Percentiles rank a stretch among this genome's conserved stretches.
phyloP scores from a whole-genome alignment of 2,888 invertebrate genomes.

The Drosophila histrio region DNA sequence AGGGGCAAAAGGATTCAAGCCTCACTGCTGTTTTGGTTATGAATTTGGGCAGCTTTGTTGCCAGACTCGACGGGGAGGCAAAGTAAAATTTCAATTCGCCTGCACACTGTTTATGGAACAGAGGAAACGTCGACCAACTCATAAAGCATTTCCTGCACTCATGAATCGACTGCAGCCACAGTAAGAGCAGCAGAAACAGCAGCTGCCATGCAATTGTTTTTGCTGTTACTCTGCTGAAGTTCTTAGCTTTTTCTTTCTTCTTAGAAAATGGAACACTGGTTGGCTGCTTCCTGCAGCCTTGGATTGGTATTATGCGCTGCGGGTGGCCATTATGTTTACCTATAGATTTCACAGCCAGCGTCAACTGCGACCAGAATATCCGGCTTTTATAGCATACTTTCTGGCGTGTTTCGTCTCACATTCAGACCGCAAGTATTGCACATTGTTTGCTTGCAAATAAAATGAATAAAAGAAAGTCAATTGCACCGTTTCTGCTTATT shows the following conservation, averaged over 20 bases:
- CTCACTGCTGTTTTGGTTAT: slow-evolving; percentile 26
- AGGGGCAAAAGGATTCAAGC: not conserved
- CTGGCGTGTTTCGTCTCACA: slow-evolving; percentile 46
- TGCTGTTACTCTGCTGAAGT: slow-evolving; percentile 42
- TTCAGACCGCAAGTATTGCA: slow-evolving; percentile 65
- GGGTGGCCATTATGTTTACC: slow-evolving; percentile 63
- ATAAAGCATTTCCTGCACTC: slow-evolving; percentile 80
- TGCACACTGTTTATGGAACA: slow-evolving; percentile 65
- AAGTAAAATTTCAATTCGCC: slow-evolving; percentile 72
- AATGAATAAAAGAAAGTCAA: slow-evolving; percentile 46
- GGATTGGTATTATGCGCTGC: slow-evolving; percentile 37
- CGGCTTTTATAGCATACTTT: slow-evolving; percentile 52
- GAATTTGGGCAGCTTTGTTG: slow-evolving; percentile 36
- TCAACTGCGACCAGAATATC: slow-evolving; percentile 25
- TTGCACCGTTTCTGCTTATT: slow-evolving; percentile 44
- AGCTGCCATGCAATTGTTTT: slow-evolving; percentile 15
- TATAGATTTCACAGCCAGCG: slow-evolving; percentile 34
- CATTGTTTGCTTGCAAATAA: slow-evolving; percentile 72
- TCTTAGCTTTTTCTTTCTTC: slow-evolving; percentile 40
- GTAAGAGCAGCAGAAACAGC: slow-evolving; percentile 7
- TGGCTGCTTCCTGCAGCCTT: slow-evolving; percentile 53
- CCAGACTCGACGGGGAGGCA: not conserved
- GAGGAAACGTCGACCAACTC: slow-evolving; percentile 67
- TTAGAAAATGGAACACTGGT: slow-evolving; percentile 71
- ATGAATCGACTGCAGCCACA: slow-evolving; percentile 54